Evolutionary conservation across 2,888 invertebrate genomes (phyloP), one percentile per base, ranked within the genome.

Genomic region (Troides oblongomaculatus): DNA sequence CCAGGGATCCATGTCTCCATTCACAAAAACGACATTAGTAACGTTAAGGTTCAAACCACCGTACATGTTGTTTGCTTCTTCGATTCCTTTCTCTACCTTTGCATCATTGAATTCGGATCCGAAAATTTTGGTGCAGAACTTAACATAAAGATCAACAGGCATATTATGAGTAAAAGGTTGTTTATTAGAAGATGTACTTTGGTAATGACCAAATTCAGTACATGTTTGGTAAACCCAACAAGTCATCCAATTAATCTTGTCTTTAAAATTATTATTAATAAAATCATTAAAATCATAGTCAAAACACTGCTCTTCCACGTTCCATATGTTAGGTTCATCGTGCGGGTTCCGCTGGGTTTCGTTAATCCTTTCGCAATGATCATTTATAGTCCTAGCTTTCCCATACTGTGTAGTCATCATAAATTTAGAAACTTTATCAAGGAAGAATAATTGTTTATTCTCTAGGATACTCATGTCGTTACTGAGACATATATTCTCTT

Each of bases 151-250:
- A 3, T 89, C 85, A 2, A 93, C 71, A 0, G 88, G 85, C 68
- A 93, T 78, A 30, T 89, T 86, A 39, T 87, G 81, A 2, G 93
- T 93, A 81, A 96, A 96, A 0, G 95, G 94, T 23, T 94, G 93
- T 1, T 89, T 82, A 6, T 84, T 77, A 0, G 93, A 93, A 72
- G 93, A 93, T 0, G 95, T 93, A 0, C 94, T 95, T 82, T 95
- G 95, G 80, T 93, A 96, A 80, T 94, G 96, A 43, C 96, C 96
- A 79, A 95, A 96, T 85, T 97, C 96, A 5, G 94, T 95, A 83
- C 97, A 97, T 0, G 95, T 96, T 84, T 96, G 96, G 80, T 95
- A 96, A 0, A 86, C 87, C 96, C 96, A 96, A 14, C 88, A 78
- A 2, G 78, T 74, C n/a, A 73, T 71, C 80, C 78, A 81, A 68